phyloP scores from a whole-genome alignment of 2,113 vertebrate species.

The Chloropsis hardwickii region DNA sequence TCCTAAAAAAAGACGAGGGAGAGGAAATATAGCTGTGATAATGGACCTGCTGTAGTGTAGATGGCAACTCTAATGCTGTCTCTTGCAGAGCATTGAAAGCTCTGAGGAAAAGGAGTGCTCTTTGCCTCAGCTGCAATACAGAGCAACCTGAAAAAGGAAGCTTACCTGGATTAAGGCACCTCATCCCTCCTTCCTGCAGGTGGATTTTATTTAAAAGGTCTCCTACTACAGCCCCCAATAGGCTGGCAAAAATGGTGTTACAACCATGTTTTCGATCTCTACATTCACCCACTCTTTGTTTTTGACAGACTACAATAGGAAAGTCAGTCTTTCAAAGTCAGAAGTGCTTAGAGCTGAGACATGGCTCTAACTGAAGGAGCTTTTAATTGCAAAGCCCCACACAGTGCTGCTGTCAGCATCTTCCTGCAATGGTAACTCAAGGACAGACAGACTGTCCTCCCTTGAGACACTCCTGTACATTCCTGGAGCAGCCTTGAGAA shows the following conservation, averaged over 20 bases:
- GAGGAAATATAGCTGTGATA: slow-evolving; percentile 53
- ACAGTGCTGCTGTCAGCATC: not conserved
- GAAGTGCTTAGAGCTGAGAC: not conserved
- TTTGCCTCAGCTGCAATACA: not conserved
- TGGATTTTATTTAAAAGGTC: not conserved
- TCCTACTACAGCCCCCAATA: not conserved
- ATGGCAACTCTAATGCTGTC: not conserved
- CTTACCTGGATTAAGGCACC: not conserved
- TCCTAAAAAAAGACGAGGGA: slow-evolving; percentile 56
- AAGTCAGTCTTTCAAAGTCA: not conserved
- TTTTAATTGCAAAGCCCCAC: not conserved
- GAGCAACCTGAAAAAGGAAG: not conserved
- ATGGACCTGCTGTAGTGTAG: slow-evolving; percentile 31
- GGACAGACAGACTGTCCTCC: not conserved
- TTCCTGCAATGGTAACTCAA: not conserved
- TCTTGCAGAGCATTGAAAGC: not conserved
- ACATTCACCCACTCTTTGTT: not conserved
- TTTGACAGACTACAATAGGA: not conserved
- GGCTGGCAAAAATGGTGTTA: not conserved
- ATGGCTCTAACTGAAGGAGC: not conserved
- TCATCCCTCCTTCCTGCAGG: not conserved
- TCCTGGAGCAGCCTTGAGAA: not conserved
- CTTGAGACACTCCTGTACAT: not conserved
- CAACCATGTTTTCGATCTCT: not conserved
- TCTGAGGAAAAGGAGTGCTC: not conserved